A percentile compares a stretch with the other conserved stretches of the same genome.
These are phyloP conservation scores for Austrofundulus limnaeus DNA, from an alignment of 2,113 vertebrate species.

Conservation along the genomic window DNA sequence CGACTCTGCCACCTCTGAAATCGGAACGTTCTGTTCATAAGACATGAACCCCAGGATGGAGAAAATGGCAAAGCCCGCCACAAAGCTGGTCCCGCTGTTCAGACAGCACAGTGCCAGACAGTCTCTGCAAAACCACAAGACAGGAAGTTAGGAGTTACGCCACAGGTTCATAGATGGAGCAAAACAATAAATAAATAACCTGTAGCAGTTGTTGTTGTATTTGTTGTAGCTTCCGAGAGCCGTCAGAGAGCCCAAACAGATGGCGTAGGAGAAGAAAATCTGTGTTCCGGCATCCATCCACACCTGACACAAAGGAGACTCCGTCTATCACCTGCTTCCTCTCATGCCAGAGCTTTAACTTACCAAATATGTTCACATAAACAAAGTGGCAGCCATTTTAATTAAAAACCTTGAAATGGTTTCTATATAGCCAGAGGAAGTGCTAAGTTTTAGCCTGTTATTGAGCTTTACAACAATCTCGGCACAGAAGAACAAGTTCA, in stretches of 20 bases:
- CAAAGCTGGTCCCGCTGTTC: conserved; percentile 93
- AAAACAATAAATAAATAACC: conserved; percentile 64
- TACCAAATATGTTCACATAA: too few relatives aligned
- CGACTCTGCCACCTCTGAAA: conserved; percentile 91
- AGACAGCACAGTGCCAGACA: conserved; percentile 90
- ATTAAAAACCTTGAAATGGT: too few relatives aligned
- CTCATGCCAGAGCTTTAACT: too few relatives aligned
- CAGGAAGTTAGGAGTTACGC: too few relatives aligned
- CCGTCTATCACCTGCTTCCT: too few relatives aligned
- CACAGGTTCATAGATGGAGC: neutral
- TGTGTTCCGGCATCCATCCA: conserved; percentile 99
- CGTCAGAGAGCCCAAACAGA: conserved; percentile 92
- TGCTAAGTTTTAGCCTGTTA: too few relatives aligned
- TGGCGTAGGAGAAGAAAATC: conserved; percentile 97
- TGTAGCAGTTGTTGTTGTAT: conserved; percentile 97
- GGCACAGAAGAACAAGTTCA: neutral
- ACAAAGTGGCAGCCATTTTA: too few relatives aligned
- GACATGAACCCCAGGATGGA: conserved; percentile 98
- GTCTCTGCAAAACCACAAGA: conserved; percentile 82
- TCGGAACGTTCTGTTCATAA: conserved; percentile 90
- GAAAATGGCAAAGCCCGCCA: conserved; percentile 96
- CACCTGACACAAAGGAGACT: conserved; percentile 76
- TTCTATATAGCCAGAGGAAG: too few relatives aligned
- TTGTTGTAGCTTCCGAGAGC: conserved; percentile 97
- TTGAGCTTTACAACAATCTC: too few relatives aligned